Evolutionary conservation across 2,888 invertebrate species (phyloP).

Genomic region (Ophion ventricosus): DNA sequence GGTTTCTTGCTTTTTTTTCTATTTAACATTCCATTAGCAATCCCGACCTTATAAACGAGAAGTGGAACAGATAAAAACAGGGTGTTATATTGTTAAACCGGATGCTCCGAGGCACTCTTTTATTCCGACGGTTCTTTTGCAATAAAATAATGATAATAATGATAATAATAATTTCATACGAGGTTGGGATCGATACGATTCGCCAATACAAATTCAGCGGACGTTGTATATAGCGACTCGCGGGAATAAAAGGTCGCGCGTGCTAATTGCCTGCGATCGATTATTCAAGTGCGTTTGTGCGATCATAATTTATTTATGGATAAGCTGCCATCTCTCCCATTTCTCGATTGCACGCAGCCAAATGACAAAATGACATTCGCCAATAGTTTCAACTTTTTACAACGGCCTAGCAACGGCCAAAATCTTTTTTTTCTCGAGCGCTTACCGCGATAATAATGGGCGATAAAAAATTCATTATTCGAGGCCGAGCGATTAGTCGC

Average conservation of each 20-base stretch:
- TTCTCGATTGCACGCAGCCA: background rate
- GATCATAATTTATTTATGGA: constrained; percentile 35
- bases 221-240: constrained; percentile 39
- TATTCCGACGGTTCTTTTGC: background rate
- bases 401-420: background rate
- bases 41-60: background rate
- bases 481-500: background rate
- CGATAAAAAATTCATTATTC: too few species aligned
- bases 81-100: constrained; percentile 1
- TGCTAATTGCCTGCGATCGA: constrained; percentile 55
- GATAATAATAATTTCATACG: background rate
- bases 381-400: background rate
- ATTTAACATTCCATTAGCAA: constrained; percentile 3
- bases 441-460: too few species aligned
- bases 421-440: too few species aligned
- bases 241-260: constrained; percentile 50
- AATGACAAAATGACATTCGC: background rate
- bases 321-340: background rate
- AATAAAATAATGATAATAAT: background rate
- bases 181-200: background rate
- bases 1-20: background rate
- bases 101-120: background rate
- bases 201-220: constrained; percentile 11
- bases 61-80: background rate
- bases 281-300: constrained; percentile 6